Conservation (phyloP, 2,113 vertebrate genomes). For the Smithornis capensis region DNA sequence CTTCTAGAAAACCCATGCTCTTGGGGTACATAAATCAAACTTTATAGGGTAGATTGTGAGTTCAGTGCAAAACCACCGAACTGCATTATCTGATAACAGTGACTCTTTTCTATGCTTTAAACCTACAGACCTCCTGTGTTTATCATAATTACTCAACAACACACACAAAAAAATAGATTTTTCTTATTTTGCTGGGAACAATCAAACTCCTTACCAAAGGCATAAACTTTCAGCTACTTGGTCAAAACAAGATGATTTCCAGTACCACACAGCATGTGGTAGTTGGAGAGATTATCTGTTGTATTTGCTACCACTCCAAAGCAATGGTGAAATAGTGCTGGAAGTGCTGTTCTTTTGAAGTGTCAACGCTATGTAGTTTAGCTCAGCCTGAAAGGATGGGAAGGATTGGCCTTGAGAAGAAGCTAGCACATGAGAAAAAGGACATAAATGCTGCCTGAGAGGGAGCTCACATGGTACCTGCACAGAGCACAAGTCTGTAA, state of each 20-base stretch:
- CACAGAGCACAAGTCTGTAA: neutral
- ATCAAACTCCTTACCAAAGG: neutral
- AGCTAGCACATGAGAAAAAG: neutral
- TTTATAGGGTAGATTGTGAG: neutral
- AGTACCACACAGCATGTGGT: neutral
- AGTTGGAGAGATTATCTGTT: neutral
- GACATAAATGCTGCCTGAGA: neutral
- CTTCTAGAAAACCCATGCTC: neutral
- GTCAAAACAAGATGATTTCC: neutral
- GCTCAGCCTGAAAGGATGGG: neutral
- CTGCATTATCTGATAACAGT: neutral
- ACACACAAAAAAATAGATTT: neutral
- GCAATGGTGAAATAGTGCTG: neutral
- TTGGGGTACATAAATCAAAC: neutral
- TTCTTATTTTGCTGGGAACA: neutral
- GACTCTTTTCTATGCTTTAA: neutral
- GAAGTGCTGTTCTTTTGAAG: neutral
- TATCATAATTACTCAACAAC: neutral
- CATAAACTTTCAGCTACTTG: neutral
- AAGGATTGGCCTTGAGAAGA: neutral
- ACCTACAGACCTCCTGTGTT: neutral
- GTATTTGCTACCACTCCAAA: neutral
- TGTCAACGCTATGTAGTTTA: neutral
- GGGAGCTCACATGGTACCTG: accelerated
- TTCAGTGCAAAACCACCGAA: neutral